Percentiles rank a stretch among this genome's conserved stretches.
Evolutionary conservation across 2,888 invertebrate species (phyloP).

Genomic region (Antheraea assamensis): DNA sequence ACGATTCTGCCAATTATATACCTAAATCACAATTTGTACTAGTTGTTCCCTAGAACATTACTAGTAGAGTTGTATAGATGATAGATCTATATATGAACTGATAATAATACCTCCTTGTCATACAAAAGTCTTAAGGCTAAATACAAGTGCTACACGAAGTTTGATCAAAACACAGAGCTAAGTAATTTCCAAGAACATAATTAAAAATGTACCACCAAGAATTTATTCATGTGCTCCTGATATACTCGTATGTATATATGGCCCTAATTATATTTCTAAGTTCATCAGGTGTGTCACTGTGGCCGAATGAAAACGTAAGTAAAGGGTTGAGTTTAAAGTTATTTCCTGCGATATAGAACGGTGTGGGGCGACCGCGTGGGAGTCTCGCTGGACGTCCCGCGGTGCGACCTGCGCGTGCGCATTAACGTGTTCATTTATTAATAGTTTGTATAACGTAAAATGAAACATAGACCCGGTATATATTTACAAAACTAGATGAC

Average conservation of each 20-base stretch:
- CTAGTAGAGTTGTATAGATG: too few species aligned
- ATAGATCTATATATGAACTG: too few species aligned
- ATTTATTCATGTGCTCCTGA: too few species aligned
- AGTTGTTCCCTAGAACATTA: too few species aligned
- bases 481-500: not conserved
- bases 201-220: not conserved
- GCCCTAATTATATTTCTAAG: not conserved
- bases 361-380: conserved; percentile 59
- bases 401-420: conserved; percentile 47
- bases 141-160: too few species aligned
- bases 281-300: not conserved
- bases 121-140: too few species aligned
- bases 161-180: too few species aligned
- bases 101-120: too few species aligned
- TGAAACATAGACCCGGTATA: conserved; percentile 3
- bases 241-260: too few species aligned
- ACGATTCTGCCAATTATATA: too few species aligned
- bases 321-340: conserved; percentile 1
- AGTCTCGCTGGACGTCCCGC: conserved; percentile 57
- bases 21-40: too few species aligned
- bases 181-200: too few species aligned
- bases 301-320: not conserved
- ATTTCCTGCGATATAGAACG: not conserved
- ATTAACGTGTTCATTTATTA: conserved; percentile 78
- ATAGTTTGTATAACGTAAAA: conserved; percentile 40